phyloP scores from a whole-genome alignment of 2,888 invertebrate species.

The Gymnoscelis rufifasciata region DNA sequence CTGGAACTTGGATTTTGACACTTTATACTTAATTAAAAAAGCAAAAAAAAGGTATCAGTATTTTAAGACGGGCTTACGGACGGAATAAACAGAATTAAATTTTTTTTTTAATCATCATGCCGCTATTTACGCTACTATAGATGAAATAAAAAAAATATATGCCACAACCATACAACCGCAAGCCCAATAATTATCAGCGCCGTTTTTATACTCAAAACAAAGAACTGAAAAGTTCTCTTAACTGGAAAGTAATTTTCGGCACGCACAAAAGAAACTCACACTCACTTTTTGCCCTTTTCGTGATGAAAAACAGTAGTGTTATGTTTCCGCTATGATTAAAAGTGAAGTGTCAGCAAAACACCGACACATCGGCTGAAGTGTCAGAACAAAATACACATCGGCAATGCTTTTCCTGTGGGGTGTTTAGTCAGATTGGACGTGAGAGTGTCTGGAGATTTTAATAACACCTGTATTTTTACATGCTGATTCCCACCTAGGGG shows the following conservation, averaged over 20 bases:
- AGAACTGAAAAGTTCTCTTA: constrained; percentile 14
- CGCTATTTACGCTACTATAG: too few relatives aligned
- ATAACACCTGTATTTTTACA: not conserved
- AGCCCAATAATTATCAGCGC: too few relatives aligned
- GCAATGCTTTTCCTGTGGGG: not conserved
- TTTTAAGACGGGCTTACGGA: too few relatives aligned
- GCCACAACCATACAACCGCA: too few relatives aligned
- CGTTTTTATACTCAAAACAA: not conserved
- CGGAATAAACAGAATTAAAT: too few relatives aligned
- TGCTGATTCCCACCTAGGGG: too few relatives aligned
- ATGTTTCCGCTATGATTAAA: constrained; percentile 71
- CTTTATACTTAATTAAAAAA: too few relatives aligned
- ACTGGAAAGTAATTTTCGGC: constrained; percentile 44
- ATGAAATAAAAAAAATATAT: too few relatives aligned
- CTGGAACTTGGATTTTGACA: too few relatives aligned
- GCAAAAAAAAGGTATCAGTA: too few relatives aligned
- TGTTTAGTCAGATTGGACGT: constrained; percentile 5
- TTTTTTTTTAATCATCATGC: too few relatives aligned
- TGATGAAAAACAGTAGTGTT: constrained; percentile 66
- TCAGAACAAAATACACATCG: constrained; percentile 63
- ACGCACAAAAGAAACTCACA: constrained; percentile 44
- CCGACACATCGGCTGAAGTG: constrained; percentile 58
- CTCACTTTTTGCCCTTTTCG: constrained; percentile 64
- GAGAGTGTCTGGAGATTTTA: not conserved
- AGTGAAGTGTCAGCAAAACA: constrained; percentile 78